Evolutionary conservation across 1,140 invertebrate species (phyloP).

Genomic region (Cherax destructor): DNA sequence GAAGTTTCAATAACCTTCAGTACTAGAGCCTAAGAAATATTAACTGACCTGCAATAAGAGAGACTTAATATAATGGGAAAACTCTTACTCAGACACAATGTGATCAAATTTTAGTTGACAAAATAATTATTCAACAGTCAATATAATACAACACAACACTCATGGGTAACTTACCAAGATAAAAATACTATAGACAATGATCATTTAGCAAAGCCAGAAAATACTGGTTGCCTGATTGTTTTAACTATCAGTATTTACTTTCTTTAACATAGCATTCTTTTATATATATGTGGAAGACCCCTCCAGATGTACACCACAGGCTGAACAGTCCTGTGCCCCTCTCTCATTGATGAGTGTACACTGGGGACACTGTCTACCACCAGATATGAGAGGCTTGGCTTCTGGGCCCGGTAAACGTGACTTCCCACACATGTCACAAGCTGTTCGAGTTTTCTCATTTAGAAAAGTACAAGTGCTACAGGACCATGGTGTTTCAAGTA

Average conservation of each 20-base stretch:
- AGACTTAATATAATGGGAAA: background rate
- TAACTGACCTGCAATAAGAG: background rate
- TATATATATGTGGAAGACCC: constrained; percentile 87
- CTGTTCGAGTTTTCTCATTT: constrained; percentile 78
- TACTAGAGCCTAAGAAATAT: background rate
- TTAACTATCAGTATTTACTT: constrained; percentile 43
- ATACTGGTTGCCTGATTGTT: constrained; percentile 53
- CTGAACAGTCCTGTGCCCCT: constrained; percentile 81
- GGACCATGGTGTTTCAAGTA: constrained; percentile 78
- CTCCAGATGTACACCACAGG: constrained; percentile 82
- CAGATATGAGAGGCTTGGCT: constrained; percentile 82
- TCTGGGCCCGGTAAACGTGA: constrained; percentile 79
- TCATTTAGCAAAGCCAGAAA: constrained; percentile 19
- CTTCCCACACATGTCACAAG: constrained; percentile 88
- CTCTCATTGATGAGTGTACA: constrained; percentile 89
- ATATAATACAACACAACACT: constrained; percentile 10
- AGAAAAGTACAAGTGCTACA: constrained; percentile 84
- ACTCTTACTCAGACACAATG: background rate
- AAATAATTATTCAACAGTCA: background rate
- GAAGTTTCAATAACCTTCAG: background rate
- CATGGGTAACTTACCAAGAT: constrained; percentile 16
- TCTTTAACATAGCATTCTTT: constrained; percentile 57
- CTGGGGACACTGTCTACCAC: constrained; percentile 84
- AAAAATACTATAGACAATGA: constrained; percentile 1
- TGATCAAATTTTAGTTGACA: background rate